Evolutionary conservation across 2,888 invertebrate genomes (phyloP), one percentile per base, ranked within the genome.

Genomic region (Gryllus longicercus): DNA sequence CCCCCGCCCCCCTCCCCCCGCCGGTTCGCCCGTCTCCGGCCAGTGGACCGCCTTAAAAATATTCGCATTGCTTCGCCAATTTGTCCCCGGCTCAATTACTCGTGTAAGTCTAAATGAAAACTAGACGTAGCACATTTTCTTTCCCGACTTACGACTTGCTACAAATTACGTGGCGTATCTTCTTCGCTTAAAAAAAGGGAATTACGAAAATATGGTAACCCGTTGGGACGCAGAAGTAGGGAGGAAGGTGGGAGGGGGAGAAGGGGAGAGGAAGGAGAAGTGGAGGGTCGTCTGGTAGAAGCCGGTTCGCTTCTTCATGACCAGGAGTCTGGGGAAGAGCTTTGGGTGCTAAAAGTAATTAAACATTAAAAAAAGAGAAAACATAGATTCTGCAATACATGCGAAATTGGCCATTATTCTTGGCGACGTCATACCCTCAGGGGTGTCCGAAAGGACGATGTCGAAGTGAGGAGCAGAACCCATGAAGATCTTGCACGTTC

Each of bases 321-420:
- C 79, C 38, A 76, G 50, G 63, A 63, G 63, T 38, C 63, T 63
- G 16, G 63, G 63, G 63, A 81, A 80, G 78, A 80, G 79, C 81
- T 79, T 78, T 78, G 80, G 79, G 79, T 80, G 80, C 78, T 80
- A 74, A 79, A 80, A 80, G 81, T 81, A 81, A 81, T 81, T 81
- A 81, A 81, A 81, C 81, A 81, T 81, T 80, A 81, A 80, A 81
- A 51, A 63, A 38, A 78, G 79, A 81, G 80, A 81, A 80, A 79
- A 81, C 81, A 81, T 81, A 79, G 80, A 81, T 81, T 81, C 80
- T 81, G 63, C 63, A 63, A 63, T 63, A 81, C 80, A 81, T 80
- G 78, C 80, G 79, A 79, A 81, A 81, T 81, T 79, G 79, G 78
- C 78, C 80, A 78, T 80, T 75, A 79, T 79, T 80, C 81, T 74